A percentile compares a stretch with the other conserved stretches of the same genome.
phyloP scores from a whole-genome alignment of 2,113 vertebrate species.

The Falco punctatus region DNA sequence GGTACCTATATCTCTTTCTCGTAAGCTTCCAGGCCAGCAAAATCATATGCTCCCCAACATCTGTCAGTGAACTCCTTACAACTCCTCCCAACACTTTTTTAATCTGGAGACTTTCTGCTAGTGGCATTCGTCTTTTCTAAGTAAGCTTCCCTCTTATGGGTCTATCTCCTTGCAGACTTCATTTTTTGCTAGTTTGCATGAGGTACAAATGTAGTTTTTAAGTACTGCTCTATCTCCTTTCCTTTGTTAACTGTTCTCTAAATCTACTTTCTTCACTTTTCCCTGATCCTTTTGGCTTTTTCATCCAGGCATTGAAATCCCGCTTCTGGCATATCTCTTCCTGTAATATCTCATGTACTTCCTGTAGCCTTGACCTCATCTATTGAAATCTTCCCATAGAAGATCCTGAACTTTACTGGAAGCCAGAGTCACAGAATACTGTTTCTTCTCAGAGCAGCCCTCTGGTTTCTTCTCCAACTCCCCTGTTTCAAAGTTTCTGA shows the following conservation, averaged over 20 bases:
- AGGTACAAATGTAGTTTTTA: neutral
- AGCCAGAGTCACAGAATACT: neutral
- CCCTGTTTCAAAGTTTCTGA: neutral
- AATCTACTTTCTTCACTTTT: neutral
- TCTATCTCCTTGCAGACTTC: neutral
- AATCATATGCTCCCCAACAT: neutral
- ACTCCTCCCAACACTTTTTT: neutral
- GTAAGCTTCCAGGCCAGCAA: neutral
- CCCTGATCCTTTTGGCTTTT: neutral
- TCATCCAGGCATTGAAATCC: neutral
- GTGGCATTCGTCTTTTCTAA: neutral
- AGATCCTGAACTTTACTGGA: neutral
- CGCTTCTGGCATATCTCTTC: neutral
- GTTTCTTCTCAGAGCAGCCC: neutral
- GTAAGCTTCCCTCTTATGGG: neutral
- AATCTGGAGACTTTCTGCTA: neutral
- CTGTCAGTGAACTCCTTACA: neutral
- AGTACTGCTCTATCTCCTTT: neutral
- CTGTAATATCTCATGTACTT: neutral
- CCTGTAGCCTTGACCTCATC: neutral
- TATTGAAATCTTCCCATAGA: neutral
- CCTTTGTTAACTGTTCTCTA: neutral
- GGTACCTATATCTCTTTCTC: neutral
- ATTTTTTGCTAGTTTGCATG: neutral
- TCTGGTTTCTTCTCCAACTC: neutral